A percentile compares a stretch with the other conserved stretches of the same genome.
Evolutionary conservation across 2,113 vertebrate genomes (phyloP).

Genomic region (Ophiodon elongatus): DNA sequence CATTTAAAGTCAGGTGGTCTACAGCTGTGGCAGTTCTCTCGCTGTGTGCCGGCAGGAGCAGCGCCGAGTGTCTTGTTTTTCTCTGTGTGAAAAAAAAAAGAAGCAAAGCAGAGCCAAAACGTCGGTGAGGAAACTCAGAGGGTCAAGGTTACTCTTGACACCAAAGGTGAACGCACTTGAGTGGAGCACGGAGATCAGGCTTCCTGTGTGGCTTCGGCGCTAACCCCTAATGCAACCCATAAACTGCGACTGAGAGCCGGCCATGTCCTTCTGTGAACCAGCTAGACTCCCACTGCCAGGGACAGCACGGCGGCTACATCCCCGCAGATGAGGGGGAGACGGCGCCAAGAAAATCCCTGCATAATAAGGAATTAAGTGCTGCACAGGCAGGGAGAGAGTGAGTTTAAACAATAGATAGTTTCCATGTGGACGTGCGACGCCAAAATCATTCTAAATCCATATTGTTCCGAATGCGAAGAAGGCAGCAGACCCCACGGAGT

Average conservation of each 20-base stretch:
- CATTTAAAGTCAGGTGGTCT: conserved; percentile 45
- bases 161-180: conserved; percentile 51
- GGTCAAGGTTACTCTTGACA: conserved; percentile 53
- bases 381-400: conserved; percentile 25
- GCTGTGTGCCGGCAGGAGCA: background rate
- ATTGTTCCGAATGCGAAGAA: conserved; percentile 27
- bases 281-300: conserved; percentile 17
- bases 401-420: conserved; percentile 57
- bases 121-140: conserved; percentile 16
- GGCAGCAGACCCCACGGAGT: conserved; percentile 17
- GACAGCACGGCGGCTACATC: conserved; percentile 4
- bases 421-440: conserved; percentile 32
- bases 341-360: conserved; percentile 55
- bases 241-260: conserved; percentile 22
- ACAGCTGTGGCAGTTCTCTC: conserved; percentile 29
- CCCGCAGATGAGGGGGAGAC: conserved; percentile 33
- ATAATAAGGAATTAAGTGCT: conserved; percentile 62
- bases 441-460: conserved; percentile 56
- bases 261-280: conserved; percentile 41
- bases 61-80: background rate
- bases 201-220: conserved; percentile 35
- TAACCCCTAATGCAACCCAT: conserved; percentile 21
- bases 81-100: background rate
- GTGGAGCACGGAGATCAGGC: conserved; percentile 32
- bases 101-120: background rate